phyloP scores from a whole-genome alignment of 1,140 invertebrate species.

The Globodera ellingtonae region DNA sequence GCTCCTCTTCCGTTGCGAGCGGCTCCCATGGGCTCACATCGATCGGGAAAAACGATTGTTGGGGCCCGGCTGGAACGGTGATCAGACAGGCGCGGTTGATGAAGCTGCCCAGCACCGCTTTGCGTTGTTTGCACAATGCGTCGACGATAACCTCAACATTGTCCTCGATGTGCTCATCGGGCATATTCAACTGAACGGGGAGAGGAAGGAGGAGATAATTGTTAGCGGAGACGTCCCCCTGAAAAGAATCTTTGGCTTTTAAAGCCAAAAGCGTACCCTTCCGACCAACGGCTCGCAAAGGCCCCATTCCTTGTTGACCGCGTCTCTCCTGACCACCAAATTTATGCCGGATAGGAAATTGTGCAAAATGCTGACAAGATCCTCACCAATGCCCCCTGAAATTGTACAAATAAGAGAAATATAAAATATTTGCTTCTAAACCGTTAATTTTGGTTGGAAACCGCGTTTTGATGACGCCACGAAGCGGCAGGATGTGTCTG shows the following conservation, averaged over 20 bases:
- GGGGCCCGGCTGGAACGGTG: slow-evolving; percentile 46
- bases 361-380: slow-evolving; percentile 53
- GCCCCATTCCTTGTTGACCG: slow-evolving; percentile 59
- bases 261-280: slow-evolving; percentile 34
- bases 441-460: slow-evolving; percentile 61
- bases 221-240: background rate
- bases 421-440: slow-evolving; percentile 32
- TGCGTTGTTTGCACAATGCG: slow-evolving; percentile 57
- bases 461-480: slow-evolving; percentile 58
- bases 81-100: slow-evolving; percentile 60
- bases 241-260: background rate
- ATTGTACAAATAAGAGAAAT: background rate
- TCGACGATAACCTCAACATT: slow-evolving; percentile 54
- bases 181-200: slow-evolving; percentile 55
- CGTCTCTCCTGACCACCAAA: slow-evolving; percentile 55
- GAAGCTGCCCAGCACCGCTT: slow-evolving; percentile 59
- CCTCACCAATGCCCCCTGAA: slow-evolving; percentile 57
- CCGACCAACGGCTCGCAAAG: slow-evolving; percentile 58
- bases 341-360: slow-evolving; percentile 60
- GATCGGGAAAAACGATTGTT: slow-evolving; percentile 44
- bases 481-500: slow-evolving; percentile 51
- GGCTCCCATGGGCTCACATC: slow-evolving; percentile 57
- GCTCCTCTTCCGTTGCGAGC: slow-evolving; percentile 54
- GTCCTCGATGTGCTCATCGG: slow-evolving; percentile 56
- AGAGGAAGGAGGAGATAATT: slow-evolving; percentile 27